These are phyloP conservation scores for Phalacrocorax carbo DNA, from an alignment of 2,113 vertebrate genomes.

Conservation along the genomic window DNA sequence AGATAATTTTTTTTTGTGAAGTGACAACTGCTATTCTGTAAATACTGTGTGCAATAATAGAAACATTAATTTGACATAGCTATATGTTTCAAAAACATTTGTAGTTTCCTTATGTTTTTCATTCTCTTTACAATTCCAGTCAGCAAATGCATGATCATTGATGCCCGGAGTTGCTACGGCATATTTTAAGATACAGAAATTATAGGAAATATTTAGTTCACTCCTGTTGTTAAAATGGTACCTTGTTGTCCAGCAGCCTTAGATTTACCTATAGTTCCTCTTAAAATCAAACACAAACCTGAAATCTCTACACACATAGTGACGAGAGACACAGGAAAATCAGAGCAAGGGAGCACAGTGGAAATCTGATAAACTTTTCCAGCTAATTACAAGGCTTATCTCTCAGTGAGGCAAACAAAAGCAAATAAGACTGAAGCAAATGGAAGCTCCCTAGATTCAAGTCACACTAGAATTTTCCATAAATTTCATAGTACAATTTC, in stretches of 20 bases:
- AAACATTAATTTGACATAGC: conserved; percentile 30
- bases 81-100: not conserved
- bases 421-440: not conserved
- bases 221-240: not conserved
- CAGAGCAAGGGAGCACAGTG: not conserved
- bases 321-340: not conserved
- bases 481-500: not conserved
- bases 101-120: not conserved
- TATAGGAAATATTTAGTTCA: not conserved
- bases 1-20: not conserved
- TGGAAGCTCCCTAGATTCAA: not conserved
- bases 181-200: not conserved
- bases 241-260: not conserved
- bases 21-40: conserved; percentile 34
- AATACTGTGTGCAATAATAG: conserved; percentile 36
- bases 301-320: not conserved
- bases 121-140: conserved; percentile 20
- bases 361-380: conserved; percentile 19
- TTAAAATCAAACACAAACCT: conserved; percentile 7
- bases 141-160: not conserved
- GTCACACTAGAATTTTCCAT: not conserved
- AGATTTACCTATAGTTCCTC: not conserved
- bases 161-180: not conserved
- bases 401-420: not conserved
- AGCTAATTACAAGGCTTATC: not conserved